phyloP scores from a whole-genome alignment of 2,113 vertebrate species.

The Hystrix brachyura region DNA sequence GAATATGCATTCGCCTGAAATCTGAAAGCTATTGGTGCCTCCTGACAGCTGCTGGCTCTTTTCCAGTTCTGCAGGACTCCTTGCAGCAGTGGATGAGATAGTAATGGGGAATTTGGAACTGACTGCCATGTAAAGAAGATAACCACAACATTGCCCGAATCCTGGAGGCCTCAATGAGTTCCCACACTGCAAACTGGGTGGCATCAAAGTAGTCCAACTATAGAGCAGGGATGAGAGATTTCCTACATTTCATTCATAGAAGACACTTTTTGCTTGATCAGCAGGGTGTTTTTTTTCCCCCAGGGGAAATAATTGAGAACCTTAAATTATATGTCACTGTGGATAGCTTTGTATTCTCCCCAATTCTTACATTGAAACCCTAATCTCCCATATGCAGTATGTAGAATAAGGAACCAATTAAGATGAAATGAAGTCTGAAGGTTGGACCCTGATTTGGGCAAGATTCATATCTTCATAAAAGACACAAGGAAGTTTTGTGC shows the following conservation, averaged over 20 bases:
- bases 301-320: background rate
- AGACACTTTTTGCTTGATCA: background rate
- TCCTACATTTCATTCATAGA: background rate
- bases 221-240: background rate
- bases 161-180: background rate
- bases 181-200: background rate
- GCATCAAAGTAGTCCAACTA: background rate
- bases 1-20: background rate
- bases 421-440: background rate
- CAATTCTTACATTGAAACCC: background rate
- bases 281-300: background rate
- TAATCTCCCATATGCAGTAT: background rate
- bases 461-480: background rate
- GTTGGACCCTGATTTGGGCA: background rate
- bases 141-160: background rate
- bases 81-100: background rate
- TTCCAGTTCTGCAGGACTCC: background rate
- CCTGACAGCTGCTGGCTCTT: conserved; percentile 27
- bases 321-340: background rate
- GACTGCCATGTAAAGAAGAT: background rate
- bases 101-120: background rate
- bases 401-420: background rate
- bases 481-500: background rate
- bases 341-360: too few species aligned
- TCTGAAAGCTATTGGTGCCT: background rate